Conservation (phyloP, 2,888 invertebrate genomes). For the Drosophila anceps region DNA sequence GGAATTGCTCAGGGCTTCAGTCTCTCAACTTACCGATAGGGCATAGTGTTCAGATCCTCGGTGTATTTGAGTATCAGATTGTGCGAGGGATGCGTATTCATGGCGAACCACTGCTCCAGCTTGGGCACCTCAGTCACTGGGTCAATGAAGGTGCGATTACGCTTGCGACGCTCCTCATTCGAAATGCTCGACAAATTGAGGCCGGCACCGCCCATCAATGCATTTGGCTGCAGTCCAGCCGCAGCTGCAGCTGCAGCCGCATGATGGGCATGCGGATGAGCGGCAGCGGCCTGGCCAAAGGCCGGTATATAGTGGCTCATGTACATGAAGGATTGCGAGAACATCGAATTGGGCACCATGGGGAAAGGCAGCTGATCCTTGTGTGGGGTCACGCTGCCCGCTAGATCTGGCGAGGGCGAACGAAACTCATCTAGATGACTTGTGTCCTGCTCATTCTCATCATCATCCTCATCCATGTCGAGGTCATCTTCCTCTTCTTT, state of each 20-base stretch:
- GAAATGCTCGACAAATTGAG: conserved; percentile 89
- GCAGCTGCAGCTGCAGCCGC: conserved; percentile 86
- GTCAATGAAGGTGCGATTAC: conserved; percentile 99
- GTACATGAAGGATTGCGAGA: conserved; percentile 95
- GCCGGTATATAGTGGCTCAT: conserved; percentile 95
- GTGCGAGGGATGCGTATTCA: conserved; percentile 99
- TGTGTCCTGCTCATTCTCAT: conserved; percentile 84
- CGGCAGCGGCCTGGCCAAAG: conserved; percentile 86
- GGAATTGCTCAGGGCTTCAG: not conserved
- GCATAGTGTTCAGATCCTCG: conserved; percentile 98
- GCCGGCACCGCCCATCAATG: conserved; percentile 86
- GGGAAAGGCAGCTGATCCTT: conserved; percentile 90
- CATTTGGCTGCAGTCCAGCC: conserved; percentile 79
- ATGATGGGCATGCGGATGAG: conserved; percentile 83
- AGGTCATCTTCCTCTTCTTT: conserved; percentile 84
- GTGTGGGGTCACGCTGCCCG: conserved; percentile 80
- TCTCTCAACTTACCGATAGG: conserved; percentile 88
- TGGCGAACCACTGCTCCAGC: conserved; percentile 97
- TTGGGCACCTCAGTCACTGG: conserved; percentile 98
- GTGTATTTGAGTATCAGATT: conserved; percentile 99
- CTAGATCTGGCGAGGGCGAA: conserved; percentile 83
- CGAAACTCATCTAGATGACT: conserved; percentile 85
- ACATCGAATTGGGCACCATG: conserved; percentile 94
- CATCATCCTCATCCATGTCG: conserved; percentile 85
- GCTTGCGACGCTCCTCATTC: conserved; percentile 95